Evolutionary conservation across 2,113 vertebrate genomes (phyloP), one percentile per base, ranked within the genome.

Genomic region (Girardinichthys multiradiatus): DNA sequence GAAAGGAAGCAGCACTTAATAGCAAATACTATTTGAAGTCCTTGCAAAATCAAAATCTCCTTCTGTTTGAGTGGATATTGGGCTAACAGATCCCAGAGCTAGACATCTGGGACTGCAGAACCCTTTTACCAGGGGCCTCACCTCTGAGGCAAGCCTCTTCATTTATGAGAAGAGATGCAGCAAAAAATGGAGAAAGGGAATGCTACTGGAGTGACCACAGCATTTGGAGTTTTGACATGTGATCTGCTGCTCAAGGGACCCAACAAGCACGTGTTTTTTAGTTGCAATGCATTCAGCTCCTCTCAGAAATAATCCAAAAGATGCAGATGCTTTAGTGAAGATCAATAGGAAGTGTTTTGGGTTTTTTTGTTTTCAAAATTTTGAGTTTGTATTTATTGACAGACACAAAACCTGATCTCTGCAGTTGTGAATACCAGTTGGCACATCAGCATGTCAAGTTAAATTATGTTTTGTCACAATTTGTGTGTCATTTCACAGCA

Each of bases 171-270:
- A 80, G 85, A 91, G 89, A 90, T 91, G 82, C 78, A 59, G 75
- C 72, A 68, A 62, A 73, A 35, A 33, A 68, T 67, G 67, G 24
- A 65, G 82, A 88, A 28, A 60, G 82, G 87, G 84, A 58, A 91
- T 79, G 89, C 87, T 88, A 77, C 85, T 79, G 83, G 87, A 91
- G 54, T 45, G 69, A 81, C 73, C 68, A 15, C 70, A 87, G 74
- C 85, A 80, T 88, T 92, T 82, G 81, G 85, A 79, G 62, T 81
- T 85, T 79, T 67, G 77, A 87, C 91, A 93, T 89, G 90, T 92
- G 92, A 85, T 65, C 5, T 80, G 82, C 91, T 86, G 82, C 91
- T 86, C 61, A 9, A 89, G 85, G 90, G 84, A 85, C 17, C 77
- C 60, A 64, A 81, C 64, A 26, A 31, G 67, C 92, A 91, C 88